Evolutionary conservation across 2,888 invertebrate species (phyloP).

Genomic region (Euclidia mi): DNA sequence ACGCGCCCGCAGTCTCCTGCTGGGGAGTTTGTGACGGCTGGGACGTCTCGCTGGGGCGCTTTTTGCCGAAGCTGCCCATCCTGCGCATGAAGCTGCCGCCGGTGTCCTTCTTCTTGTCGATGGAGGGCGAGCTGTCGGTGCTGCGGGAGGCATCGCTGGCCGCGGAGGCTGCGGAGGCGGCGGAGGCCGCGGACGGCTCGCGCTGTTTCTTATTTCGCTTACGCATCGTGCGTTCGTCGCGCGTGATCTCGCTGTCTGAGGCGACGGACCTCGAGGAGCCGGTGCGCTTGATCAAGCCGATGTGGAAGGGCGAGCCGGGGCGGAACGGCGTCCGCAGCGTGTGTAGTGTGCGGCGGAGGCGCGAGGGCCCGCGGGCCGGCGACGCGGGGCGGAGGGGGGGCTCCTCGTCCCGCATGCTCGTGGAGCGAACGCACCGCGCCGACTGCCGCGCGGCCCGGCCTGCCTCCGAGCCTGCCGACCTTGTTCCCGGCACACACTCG

Average conservation of each 20-base stretch:
- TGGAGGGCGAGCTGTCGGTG: conserved; percentile 78
- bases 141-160: conserved; percentile 75
- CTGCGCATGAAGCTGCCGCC: conserved; percentile 75
- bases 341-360: conserved; percentile 85
- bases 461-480: conserved; percentile 60
- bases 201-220: conserved; percentile 87
- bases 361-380: conserved; percentile 74
- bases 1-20: conserved; percentile 46
- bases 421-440: conserved; percentile 69
- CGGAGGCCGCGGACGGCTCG: conserved; percentile 73
- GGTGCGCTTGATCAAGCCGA: conserved; percentile 84
- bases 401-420: conserved; percentile 79
- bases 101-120: conserved; percentile 78
- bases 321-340: conserved; percentile 87
- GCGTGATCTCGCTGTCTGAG: conserved; percentile 86
- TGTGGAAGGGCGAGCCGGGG: conserved; percentile 88
- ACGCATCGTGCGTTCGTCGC: conserved; percentile 87
- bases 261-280: conserved; percentile 82
- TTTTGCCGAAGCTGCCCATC: conserved; percentile 82
- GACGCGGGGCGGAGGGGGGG: conserved; percentile 72
- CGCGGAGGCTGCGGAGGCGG: conserved; percentile 65
- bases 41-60: conserved; percentile 70
- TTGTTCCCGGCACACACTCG: conserved; percentile 72
- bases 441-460: conserved; percentile 72
- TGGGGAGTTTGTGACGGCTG: conserved; percentile 58